Base-by-base conservation (phyloP, 2,113 vertebrate genomes). In the Ranitomeya imitator region DNA sequence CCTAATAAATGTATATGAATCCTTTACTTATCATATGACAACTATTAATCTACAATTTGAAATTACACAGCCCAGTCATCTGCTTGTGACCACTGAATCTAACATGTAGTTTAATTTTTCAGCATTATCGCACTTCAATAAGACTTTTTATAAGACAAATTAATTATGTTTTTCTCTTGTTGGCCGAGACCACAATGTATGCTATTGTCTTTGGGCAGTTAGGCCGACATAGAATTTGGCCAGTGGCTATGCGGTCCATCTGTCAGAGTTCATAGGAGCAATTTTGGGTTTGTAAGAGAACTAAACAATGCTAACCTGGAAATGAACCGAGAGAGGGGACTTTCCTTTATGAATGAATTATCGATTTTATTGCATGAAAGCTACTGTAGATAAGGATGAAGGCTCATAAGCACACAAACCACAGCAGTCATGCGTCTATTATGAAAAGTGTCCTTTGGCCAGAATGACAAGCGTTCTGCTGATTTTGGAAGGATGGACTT, bases 391-490 rank as follows among this genome's bases (percentile, higher is more conserved):
- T 37, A 10, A 77, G 18, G 18, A 61, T 76, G 16, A 76, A 61
- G 45, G 16, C 16, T 59, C 37, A 60, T 60, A 60, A 76, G 31
- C 69, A 23, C 73, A 57, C 55, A 61, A 77, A 23, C 26, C 15
- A 16, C 69, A 31, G 61, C 69, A 37, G 69, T 85, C 69, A 74
- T 76, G 55, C 0, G 55, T 76, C 54, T 74, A 85, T 57, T 69
- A 78, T 63, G 51, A 57, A 87, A 87, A 78, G 14, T 81, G 78
- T 26, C 77, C 86, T 87, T 87, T 87, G 86, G 52, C 52, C 86
- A 14, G 77, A 15, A 59, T 71, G 86, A 79, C 60, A 19, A 61
- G n/a, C 3, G n/a, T 31, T 21, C 16, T 87, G 78, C 61, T 87
- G 78, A 81, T 87, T 79, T 87, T 71, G 85, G 77, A 87, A 87